phyloP scores from a whole-genome alignment of 2,797 vertebrate species.

The Artibeus jamaicensis region DNA sequence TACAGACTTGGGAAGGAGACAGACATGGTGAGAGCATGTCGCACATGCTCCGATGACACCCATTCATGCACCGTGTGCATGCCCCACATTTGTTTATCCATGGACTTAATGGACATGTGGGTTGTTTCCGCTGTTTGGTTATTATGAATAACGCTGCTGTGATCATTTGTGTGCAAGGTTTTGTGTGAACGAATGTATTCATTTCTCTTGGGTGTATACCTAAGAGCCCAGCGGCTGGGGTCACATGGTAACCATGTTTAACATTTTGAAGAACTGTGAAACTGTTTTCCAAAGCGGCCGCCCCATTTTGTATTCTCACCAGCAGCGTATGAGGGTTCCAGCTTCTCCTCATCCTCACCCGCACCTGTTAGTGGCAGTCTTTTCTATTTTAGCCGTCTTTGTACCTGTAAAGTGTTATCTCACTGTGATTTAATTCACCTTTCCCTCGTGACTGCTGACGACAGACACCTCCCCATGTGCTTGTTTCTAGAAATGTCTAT shows the following conservation, averaged over 20 bases:
- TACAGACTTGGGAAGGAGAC: neutral
- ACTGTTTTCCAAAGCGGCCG: neutral
- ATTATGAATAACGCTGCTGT: neutral
- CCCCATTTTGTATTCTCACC: neutral
- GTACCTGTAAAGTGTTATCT: neutral
- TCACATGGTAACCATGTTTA: neutral
- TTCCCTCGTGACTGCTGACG: neutral
- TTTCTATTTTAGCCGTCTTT: neutral
- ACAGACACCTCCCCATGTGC: neutral
- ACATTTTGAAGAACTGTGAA: neutral
- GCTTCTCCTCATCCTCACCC: neutral
- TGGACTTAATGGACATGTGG: neutral
- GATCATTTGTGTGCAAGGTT: neutral
- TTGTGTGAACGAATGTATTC: neutral
- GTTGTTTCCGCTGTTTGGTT: neutral
- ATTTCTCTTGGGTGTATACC: neutral
- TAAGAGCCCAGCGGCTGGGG: neutral
- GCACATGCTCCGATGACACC: neutral
- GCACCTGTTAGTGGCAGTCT: neutral
- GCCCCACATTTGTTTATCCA: neutral
- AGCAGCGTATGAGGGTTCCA: neutral
- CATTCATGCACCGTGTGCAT: accelerated
- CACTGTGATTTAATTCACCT: neutral
- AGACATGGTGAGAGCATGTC: neutral
- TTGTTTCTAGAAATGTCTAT: neutral